Evolutionary conservation across 2,113 vertebrate species (phyloP).

Genomic region (Chloebia gouldiae): DNA sequence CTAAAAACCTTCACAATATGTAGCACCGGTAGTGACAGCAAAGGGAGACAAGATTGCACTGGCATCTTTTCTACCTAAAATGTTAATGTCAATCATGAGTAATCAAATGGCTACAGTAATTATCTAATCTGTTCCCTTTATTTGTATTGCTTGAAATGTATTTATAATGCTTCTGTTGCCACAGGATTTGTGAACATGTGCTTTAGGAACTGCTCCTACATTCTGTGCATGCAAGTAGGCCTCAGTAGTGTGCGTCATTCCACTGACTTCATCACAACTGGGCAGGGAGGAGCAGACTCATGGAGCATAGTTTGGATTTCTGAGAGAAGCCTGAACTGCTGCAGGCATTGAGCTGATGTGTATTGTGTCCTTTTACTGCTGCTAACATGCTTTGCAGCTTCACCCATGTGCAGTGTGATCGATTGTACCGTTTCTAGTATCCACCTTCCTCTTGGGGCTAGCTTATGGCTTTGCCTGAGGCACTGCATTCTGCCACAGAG

Average conservation of each 20-base stretch:
- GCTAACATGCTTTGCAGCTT: neutral
- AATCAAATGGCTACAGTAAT: constrained; percentile 10
- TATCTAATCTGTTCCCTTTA: neutral
- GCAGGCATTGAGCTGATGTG: neutral
- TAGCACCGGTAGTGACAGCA: neutral
- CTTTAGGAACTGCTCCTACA: constrained; percentile 33
- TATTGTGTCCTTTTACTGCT: neutral
- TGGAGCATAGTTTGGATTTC: neutral
- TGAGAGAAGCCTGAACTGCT: neutral
- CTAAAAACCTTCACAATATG: neutral
- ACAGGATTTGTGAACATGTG: constrained; percentile 2
- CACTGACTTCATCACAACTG: neutral
- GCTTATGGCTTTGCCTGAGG: neutral
- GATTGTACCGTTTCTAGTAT: neutral
- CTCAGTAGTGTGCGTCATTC: neutral
- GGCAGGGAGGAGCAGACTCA: neutral
- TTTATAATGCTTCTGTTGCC: neutral
- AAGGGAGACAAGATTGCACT: neutral
- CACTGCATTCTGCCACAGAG: neutral
- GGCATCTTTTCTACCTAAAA: neutral
- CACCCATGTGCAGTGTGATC: neutral
- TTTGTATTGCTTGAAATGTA: neutral
- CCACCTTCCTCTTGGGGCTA: neutral
- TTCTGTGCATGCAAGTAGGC: neutral
- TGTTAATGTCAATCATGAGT: neutral